Conservation (phyloP, 1,140 invertebrate genomes). For the Euschistus heros region DNA sequence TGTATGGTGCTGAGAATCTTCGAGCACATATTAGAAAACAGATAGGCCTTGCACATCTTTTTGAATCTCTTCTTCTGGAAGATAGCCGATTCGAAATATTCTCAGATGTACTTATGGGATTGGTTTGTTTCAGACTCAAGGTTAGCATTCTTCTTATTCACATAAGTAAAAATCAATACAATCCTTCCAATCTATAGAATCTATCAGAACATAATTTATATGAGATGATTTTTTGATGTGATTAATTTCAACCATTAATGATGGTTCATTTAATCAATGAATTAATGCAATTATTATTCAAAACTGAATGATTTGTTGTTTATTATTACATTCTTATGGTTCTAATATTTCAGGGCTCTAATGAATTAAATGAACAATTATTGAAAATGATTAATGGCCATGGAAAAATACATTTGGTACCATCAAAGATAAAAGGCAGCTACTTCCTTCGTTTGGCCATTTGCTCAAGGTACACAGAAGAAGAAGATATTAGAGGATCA, state of each 20-base stretch:
- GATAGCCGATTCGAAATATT: slow-evolving; percentile 80
- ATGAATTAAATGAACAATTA: slow-evolving; percentile 72
- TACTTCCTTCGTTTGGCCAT: slow-evolving; percentile 87
- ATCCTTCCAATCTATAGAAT: too few species aligned
- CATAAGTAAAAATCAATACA: too few species aligned
- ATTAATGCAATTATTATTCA: too few species aligned
- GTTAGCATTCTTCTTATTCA: slow-evolving; percentile 35
- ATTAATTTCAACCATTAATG: too few species aligned
- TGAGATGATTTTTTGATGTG: too few species aligned
- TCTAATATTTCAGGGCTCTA: slow-evolving; percentile 48
- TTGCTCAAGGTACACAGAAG: slow-evolving; percentile 74
- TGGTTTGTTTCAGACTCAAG: slow-evolving; percentile 91
- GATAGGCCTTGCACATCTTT: slow-evolving; percentile 66
- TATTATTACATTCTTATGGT: too few species aligned
- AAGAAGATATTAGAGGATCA: slow-evolving; percentile 70
- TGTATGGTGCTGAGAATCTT: slow-evolving; percentile 80
- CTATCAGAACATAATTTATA: too few species aligned
- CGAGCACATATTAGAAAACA: slow-evolving; percentile 80
- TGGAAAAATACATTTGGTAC: slow-evolving; percentile 88
- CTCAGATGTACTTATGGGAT: slow-evolving; percentile 74
- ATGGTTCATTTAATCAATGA: too few species aligned
- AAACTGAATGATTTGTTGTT: too few species aligned
- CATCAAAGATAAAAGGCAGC: slow-evolving; percentile 69
- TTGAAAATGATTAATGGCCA: slow-evolving; percentile 81
- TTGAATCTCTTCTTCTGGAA: slow-evolving; percentile 52